A percentile compares a stretch with the other conserved stretches of the same genome.
These are phyloP conservation scores for Tympanoctomys barrerae DNA, from an alignment of 2,797 vertebrate species.

Conservation along the genomic window DNA sequence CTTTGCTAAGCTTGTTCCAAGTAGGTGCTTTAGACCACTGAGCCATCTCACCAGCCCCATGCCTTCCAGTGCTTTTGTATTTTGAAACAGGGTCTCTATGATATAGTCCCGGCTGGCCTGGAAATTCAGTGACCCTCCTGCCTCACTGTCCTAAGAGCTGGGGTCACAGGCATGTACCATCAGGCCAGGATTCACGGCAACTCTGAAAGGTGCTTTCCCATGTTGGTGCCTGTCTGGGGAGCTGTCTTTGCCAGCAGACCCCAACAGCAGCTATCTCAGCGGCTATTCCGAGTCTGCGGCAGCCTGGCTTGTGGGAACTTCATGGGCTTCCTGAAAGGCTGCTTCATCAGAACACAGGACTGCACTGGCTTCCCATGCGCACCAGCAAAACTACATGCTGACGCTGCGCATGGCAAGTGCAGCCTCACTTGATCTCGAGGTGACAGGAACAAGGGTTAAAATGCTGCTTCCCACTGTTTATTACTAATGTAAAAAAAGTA, in stretches of 20 bases:
- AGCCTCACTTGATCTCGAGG: too few relatives aligned
- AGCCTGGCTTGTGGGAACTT: background rate
- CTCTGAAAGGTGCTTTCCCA: background rate
- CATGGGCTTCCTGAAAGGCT: background rate
- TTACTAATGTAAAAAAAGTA: conserved; percentile 81
- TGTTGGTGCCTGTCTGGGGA: background rate
- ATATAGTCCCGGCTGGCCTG: background rate
- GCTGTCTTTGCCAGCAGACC: background rate
- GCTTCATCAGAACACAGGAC: background rate
- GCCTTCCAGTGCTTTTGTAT: background rate
- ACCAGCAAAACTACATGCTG: too few relatives aligned
- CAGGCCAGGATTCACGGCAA: background rate
- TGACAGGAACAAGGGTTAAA: background rate
- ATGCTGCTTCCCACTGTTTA: conserved; percentile 78
- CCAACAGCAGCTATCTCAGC: background rate
- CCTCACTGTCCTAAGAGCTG: background rate
- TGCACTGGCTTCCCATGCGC: background rate
- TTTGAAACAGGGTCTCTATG: background rate
- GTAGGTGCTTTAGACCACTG: too few relatives aligned
- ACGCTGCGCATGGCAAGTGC: too few relatives aligned
- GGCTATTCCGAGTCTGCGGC: background rate
- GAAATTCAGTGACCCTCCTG: background rate
- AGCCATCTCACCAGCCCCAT: too few relatives aligned
- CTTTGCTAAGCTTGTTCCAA: too few relatives aligned
- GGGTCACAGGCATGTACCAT: background rate